Conservation (phyloP, 2,113 vertebrate species). For the Muntiacus reevesi region DNA sequence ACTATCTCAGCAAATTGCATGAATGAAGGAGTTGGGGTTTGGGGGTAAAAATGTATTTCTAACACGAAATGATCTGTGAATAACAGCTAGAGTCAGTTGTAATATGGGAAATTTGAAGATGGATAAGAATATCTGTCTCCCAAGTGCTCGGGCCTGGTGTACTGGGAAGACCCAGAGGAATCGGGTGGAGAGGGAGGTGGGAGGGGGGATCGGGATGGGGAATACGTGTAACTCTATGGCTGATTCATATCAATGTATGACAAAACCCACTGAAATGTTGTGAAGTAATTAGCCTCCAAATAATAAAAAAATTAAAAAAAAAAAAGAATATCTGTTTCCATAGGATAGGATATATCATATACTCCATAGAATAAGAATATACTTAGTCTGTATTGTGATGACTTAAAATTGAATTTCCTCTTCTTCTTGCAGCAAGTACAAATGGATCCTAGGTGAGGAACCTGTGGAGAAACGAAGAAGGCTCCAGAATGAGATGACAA, state of each 20-base stretch:
- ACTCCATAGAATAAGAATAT: background rate
- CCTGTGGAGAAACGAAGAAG: constrained; percentile 65
- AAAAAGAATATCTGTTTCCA: background rate
- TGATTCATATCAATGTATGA: too few species aligned
- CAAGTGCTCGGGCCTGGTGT: too few species aligned
- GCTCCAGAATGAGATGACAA: background rate
- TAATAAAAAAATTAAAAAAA: too few species aligned
- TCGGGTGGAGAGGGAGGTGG: too few species aligned
- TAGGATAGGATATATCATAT: background rate
- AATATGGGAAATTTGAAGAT: background rate
- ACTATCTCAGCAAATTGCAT: background rate
- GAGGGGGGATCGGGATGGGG: too few species aligned
- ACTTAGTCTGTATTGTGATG: background rate
- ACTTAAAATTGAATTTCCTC: background rate
- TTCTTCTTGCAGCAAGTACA: constrained; percentile 61
- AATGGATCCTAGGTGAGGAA: constrained; percentile 58
- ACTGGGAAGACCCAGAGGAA: too few species aligned
- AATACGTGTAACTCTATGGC: too few species aligned
- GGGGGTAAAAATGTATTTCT: background rate
- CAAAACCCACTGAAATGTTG: too few species aligned
- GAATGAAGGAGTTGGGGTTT: background rate
- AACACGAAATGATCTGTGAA: background rate
- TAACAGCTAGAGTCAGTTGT: background rate
- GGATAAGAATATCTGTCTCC: background rate
- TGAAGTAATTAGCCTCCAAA: too few species aligned